Evolutionary conservation across 1,140 invertebrate genomes (phyloP).

Genomic region (Leptonema lineaticorne): DNA sequence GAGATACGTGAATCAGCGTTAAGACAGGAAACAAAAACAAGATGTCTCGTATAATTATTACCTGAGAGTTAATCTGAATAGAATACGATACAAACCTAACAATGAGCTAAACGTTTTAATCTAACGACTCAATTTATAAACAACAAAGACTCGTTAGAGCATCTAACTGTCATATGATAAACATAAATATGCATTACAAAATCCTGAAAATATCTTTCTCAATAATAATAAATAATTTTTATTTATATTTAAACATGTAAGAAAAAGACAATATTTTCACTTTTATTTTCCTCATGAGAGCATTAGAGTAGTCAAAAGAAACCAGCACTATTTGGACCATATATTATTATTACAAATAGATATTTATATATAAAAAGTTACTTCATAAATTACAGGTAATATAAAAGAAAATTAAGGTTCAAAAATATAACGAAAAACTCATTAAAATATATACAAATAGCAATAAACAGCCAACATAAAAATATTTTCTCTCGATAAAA

Average conservation of each 20-base stretch:
- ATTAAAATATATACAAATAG: neutral
- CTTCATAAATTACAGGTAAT: neutral
- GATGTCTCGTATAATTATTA: no score
- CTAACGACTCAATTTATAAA: no score
- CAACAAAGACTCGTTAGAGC: neutral
- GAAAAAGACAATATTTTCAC: neutral
- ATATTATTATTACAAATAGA: neutral
- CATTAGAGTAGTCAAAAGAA: neutral
- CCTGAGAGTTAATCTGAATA: no score
- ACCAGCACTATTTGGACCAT: no score
- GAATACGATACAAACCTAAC: no score
- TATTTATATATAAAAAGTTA: neutral
- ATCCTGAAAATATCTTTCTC: no score
- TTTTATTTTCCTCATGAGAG: neutral
- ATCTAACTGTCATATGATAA: no score
- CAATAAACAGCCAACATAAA: neutral
- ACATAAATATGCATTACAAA: neutral
- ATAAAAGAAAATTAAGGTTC: neutral
- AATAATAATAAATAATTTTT: no score
- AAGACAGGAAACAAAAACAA: no score
- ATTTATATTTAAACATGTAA: no score
- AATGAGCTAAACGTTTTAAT: no score
- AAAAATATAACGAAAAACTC: constrained; percentile 1
- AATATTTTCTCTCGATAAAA: neutral
- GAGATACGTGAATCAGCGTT: no score